Evolutionary conservation across 2,113 vertebrate genomes (phyloP).

Genomic region (Oreochromis niloticus): DNA sequence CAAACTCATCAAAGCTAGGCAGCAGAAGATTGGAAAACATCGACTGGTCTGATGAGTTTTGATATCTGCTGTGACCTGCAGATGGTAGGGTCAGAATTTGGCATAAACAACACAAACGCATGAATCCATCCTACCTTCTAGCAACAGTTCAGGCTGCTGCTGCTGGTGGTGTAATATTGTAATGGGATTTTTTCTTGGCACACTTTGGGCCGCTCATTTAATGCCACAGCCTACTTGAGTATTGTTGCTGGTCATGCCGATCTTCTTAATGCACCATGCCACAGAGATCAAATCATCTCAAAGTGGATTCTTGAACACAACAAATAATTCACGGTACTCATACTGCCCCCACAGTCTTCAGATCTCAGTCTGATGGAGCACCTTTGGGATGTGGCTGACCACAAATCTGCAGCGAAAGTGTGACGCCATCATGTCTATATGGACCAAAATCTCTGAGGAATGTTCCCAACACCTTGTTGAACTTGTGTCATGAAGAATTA

Average conservation of each 20-base stretch:
- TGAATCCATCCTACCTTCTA: neutral
- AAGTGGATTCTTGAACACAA: neutral
- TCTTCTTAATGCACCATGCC: neutral
- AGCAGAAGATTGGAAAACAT: neutral
- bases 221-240: neutral
- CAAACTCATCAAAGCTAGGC: neutral
- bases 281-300: neutral
- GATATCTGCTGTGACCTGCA: neutral
- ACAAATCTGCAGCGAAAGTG: neutral
- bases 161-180: neutral
- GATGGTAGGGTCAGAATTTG: neutral
- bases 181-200: neutral
- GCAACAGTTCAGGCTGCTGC: neutral
- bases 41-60: neutral
- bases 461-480: neutral
- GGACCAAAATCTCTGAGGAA: neutral
- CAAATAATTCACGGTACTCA: neutral
- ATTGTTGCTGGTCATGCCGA: neutral
- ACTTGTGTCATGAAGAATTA: neutral
- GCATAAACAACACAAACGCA: neutral
- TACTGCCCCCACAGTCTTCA: neutral
- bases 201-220: neutral
- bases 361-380: neutral
- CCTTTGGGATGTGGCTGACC: neutral
- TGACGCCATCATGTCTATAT: neutral